Conservation (phyloP, 2,797 vertebrate genomes). For the Sebastiscus tertius region DNA sequence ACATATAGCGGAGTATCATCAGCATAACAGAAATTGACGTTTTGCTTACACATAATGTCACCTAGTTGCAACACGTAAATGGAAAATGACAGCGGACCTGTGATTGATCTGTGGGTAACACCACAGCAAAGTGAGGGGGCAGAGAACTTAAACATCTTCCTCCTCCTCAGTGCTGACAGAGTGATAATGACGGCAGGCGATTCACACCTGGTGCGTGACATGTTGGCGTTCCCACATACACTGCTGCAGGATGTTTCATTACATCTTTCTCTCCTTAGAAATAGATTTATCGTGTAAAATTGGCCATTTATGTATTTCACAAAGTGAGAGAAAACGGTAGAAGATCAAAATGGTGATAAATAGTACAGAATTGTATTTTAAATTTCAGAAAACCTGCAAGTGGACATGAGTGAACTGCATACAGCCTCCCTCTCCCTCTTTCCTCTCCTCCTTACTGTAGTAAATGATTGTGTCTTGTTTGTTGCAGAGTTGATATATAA, state of each 20-base stretch:
- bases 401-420: neutral
- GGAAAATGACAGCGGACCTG: neutral
- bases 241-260: neutral
- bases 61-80: neutral
- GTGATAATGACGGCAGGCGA: neutral
- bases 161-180: neutral
- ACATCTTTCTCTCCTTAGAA: neutral
- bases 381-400: neutral
- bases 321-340: neutral
- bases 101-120: neutral
- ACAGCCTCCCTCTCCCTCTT: too few species aligned
- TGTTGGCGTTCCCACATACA: neutral
- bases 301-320: neutral
- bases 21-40: neutral
- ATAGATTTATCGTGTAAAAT: neutral
- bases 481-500: constrained; percentile 97
- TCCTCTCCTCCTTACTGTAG: neutral
- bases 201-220: constrained; percentile 4
- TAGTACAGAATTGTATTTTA: neutral
- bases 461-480: neutral
- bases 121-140: neutral
- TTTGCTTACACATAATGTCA: neutral
- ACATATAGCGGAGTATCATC: too few species aligned
- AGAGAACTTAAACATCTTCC: neutral
- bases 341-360: neutral